phyloP scores from a whole-genome alignment of 2,113 vertebrate genomes.

The Probosciger aterrimus region DNA sequence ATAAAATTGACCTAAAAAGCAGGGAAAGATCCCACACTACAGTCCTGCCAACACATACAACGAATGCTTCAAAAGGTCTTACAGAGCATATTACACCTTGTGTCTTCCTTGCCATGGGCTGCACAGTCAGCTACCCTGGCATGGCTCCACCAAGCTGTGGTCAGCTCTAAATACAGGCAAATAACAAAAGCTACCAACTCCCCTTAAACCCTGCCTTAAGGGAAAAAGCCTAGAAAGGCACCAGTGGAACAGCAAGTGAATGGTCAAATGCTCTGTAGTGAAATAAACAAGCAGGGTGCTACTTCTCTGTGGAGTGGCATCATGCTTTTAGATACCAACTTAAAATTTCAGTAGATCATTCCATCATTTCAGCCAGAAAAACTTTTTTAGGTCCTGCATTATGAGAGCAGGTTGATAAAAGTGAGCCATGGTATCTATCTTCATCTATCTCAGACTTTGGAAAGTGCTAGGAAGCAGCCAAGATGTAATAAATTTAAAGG shows the following conservation, averaged over 20 bases:
- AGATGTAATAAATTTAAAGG: conserved; percentile 20
- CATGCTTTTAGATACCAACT: background rate
- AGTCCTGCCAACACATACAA: background rate
- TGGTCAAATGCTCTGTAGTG: background rate
- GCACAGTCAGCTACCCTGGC: background rate
- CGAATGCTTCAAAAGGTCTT: background rate
- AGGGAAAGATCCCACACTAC: background rate
- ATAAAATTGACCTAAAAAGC: background rate
- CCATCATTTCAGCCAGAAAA: background rate
- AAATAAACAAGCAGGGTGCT: background rate
- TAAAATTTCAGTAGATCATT: background rate
- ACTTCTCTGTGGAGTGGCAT: background rate
- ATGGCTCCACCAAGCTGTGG: background rate
- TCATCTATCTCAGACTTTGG: background rate
- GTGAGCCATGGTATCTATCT: background rate
- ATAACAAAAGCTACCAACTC: background rate
- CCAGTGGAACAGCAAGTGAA: background rate
- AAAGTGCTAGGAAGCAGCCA: conserved; percentile 8
- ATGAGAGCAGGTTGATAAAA: background rate
- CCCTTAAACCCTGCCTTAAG: background rate
- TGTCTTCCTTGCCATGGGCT: background rate
- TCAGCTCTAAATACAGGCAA: background rate
- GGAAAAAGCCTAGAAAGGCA: background rate
- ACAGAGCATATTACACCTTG: background rate
- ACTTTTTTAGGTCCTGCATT: background rate